phyloP scores from a whole-genome alignment of 2,797 vertebrate genomes.

The Tauraco hartlaubi region DNA sequence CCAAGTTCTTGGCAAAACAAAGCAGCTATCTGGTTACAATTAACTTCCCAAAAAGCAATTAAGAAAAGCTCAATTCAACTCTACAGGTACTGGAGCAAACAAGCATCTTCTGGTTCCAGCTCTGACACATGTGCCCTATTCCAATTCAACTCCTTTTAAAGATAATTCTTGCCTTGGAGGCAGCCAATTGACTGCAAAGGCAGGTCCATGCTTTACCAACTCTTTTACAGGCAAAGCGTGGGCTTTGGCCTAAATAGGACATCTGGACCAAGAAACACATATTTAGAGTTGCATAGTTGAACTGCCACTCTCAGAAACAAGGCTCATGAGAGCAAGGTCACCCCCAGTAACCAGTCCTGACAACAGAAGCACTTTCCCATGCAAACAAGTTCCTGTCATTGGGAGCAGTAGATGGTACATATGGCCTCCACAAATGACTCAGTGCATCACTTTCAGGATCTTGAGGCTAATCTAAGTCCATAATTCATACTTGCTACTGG shows the following conservation, averaged over 20 bases:
- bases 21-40: background rate
- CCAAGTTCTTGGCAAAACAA: background rate
- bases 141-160: background rate
- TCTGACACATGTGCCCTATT: background rate
- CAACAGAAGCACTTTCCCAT: background rate
- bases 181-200: background rate
- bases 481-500: background rate
- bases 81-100: background rate
- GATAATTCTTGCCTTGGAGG: background rate
- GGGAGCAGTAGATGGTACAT: too few species aligned
- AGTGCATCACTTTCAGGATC: background rate
- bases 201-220: background rate
- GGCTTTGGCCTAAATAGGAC: conserved; percentile 5
- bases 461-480: background rate
- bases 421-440: background rate
- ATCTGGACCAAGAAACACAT: background rate
- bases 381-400: background rate
- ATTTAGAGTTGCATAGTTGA: background rate
- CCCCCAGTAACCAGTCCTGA: background rate
- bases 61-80: background rate
- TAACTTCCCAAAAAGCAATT: background rate
- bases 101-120: background rate
- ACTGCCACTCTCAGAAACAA: background rate
- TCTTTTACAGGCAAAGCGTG: background rate
- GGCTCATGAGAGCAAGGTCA: background rate